phyloP scores from a whole-genome alignment of 1,140 invertebrate species.

The Leptopilina boulardi region DNA sequence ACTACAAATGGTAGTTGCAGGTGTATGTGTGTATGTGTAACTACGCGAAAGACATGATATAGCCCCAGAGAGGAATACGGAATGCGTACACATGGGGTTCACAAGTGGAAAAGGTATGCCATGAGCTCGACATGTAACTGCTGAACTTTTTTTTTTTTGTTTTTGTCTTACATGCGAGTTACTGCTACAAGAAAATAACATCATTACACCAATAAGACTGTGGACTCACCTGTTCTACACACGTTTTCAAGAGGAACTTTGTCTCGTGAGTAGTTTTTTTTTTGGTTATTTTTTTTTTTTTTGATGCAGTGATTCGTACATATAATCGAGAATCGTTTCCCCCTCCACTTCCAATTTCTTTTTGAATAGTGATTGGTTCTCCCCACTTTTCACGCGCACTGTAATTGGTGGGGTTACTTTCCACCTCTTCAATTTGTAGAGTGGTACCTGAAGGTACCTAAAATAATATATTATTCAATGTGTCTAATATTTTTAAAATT shows the following conservation, averaged over 20 bases:
- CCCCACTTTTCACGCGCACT: too few species aligned
- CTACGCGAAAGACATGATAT: conserved; percentile 56
- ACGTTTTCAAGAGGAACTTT: conserved; percentile 13
- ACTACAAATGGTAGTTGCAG: conserved; percentile 53
- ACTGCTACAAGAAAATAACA: conserved; percentile 69
- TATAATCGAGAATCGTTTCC: too few species aligned
- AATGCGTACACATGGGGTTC: conserved; percentile 55
- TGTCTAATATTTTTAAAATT: too few species aligned
- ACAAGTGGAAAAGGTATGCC: conserved; percentile 54
- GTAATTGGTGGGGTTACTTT: too few species aligned
- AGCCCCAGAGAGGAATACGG: conserved; percentile 52
- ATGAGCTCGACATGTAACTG: conserved; percentile 59
- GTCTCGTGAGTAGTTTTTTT: too few species aligned
- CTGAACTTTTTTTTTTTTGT: conserved; percentile 48
- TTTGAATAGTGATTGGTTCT: too few species aligned
- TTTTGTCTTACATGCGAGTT: conserved; percentile 52
- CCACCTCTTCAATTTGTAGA: too few species aligned
- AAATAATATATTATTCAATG: too few species aligned
- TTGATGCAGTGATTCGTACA: too few species aligned
- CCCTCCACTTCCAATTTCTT: too few species aligned
- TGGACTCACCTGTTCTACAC: conserved; percentile 37
- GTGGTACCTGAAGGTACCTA: too few species aligned
- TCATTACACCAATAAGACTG: conserved; percentile 62
- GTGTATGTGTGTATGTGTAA: conserved; percentile 43
- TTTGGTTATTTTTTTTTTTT: too few species aligned